Base-by-base conservation (phyloP, 2,113 vertebrate species). In the Lepus europaeus region DNA sequence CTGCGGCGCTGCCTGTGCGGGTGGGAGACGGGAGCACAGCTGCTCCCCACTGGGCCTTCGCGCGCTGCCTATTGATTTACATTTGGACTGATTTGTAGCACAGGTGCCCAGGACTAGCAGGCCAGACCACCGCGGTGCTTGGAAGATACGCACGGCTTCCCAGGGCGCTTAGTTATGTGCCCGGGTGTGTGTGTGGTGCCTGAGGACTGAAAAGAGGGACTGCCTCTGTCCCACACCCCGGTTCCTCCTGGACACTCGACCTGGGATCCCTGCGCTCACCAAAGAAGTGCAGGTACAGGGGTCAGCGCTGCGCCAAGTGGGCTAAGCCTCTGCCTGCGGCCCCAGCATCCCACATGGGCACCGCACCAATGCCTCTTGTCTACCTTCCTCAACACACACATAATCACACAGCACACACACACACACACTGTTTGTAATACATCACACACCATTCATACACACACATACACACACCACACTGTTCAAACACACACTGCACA, bases 51-150 rank as follows among this genome's bases (percentile, higher is more conserved):
- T 27, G 27, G 72, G 72, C 56, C n/a, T 66, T 85, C 90, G 84
- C 51, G 61, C 91, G 68, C 49, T 36, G 31, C 36, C 33, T 49
- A 86, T 91, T 87, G 72, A 66, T 88, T 91, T 87, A 45, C 22
- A 25, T 70, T 85, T 66, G 14, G 82, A 86, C n/a, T 69, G 6
- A 23, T 80, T 89, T 87, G 72, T 87, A 31, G 73, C 56, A 59
- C 56, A 81, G 19, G 83, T 70, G 84, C 36, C 49, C 29, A 33
- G 82, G 64, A 95, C 39, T 14, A 45, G 36, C 82, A 49, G 93
- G 56, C 27, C 74, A 83, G 76, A 72, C 20, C 25, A 5, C 3
- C 33, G 27, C 66, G 83, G 84, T 51, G 53, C 59, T 53, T 90
- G 20, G 11, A 91, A 72, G 36, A 39, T 5, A 8, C 0, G 11